A percentile compares a stretch with the other conserved stretches of the same genome.
Conservation (phyloP, 64 coral and sea anemone species). For the Platygyra sinensis region DNA sequence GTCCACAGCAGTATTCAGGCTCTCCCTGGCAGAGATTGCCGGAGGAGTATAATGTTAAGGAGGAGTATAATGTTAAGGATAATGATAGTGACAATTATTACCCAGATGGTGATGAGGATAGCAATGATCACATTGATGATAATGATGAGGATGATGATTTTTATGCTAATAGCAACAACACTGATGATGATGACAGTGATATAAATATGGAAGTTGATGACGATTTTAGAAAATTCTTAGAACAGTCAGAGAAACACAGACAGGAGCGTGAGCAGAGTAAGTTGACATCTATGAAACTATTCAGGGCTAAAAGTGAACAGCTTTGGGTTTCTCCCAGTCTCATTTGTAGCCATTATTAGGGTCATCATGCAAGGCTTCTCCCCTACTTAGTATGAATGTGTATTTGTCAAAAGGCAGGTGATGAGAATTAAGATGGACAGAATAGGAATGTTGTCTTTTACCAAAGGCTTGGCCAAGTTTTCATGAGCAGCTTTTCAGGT, state of each 20-base stretch:
- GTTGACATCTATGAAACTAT: neutral
- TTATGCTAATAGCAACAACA: neutral
- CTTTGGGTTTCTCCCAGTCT: no score
- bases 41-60: neutral
- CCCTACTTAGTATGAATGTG: no score
- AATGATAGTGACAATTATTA: neutral
- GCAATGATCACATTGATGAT: neutral
- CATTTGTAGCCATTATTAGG: no score
- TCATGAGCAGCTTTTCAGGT: no score
- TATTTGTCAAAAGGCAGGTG: no score
- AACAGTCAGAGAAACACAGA: constrained; percentile 83
- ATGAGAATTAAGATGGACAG: no score
- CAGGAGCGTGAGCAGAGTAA: constrained; percentile 79
- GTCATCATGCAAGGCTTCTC: no score
- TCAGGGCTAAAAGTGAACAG: no score
- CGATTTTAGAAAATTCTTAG: constrained; percentile 77
- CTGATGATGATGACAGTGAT: constrained; percentile 48
- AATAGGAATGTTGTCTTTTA: no score
- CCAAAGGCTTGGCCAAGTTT: no score
- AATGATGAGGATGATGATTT: neutral
- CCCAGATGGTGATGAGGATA: neutral
- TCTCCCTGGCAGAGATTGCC: neutral
- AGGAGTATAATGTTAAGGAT: neutral
- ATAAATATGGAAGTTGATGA: constrained; percentile 78
- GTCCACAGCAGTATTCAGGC: neutral